Base-by-base conservation (phyloP, 1,140 invertebrate species). In the Drosophila hydei region DNA sequence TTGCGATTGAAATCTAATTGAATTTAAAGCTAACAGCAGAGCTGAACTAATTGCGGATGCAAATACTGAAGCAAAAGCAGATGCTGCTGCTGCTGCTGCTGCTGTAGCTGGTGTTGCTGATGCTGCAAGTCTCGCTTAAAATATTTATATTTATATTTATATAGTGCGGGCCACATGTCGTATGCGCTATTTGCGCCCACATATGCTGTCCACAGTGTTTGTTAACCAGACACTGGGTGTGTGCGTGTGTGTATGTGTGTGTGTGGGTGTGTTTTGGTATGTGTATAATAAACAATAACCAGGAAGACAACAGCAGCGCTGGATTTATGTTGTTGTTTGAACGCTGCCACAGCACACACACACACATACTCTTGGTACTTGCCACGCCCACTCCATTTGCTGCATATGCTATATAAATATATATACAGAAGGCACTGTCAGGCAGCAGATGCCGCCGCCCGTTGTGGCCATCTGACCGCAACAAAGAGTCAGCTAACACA, bases 241-340 rank as follows among this genome's bases (percentile, higher is more conserved):
- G 18, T n/a, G 43, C 27, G 33, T 50, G 62, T 30, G 14, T 27
- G 23, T 60, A 25, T 16, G 18, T 18, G 36, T 30, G 45, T 21
- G 23, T 23, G 55, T 51, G 23, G 12, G 51, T 27, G 45, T 59
- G 52, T 23, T 23, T 21, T 9, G 16, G 30, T 18, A 59, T 76
- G 63, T 79, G 73, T 45, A 77, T 71, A 74, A 84, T 84, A 84
- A 84, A 84, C 80, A 84, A 84, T 85, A 84, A 79, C 72, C 80
- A 76, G 72, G 76, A 79, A 83, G 80, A 78, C 73, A 69, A 56
- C 78, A 69, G 50, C 74, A 84, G 56, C 76, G 68, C 51, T 40
- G 80, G 69, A 84, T 84, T 84, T 84, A 87, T 84, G 80, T 64
- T 75, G 77, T 76, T 72, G 72, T 72, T 83, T 77, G 79, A 81